Evolutionary conservation across 2,797 vertebrate species (phyloP).

Genomic region (Microchirus variegatus): DNA sequence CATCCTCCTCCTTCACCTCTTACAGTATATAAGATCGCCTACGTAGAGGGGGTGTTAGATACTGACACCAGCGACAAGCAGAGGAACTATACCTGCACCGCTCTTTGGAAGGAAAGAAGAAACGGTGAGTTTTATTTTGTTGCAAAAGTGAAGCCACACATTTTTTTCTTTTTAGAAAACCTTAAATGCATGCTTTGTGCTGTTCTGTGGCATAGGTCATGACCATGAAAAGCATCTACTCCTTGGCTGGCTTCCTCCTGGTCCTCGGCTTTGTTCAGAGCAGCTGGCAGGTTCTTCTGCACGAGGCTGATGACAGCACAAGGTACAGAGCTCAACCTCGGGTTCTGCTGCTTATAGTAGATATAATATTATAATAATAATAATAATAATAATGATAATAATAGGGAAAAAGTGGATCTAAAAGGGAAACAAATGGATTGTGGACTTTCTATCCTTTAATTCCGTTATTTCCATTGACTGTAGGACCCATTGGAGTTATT

Average conservation of each 20-base stretch:
- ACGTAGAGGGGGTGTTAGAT: constrained; percentile 32
- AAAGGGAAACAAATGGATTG: too few relatives aligned
- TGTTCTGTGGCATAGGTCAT: constrained; percentile 34
- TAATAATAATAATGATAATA: neutral
- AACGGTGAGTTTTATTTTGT: constrained; percentile 52
- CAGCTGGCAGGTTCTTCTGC: constrained; percentile 89
- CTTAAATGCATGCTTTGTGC: neutral
- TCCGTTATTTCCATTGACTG: too few relatives aligned
- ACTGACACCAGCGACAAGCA: constrained; percentile 45
- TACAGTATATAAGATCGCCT: constrained; percentile 66
- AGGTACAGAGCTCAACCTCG: constrained; percentile 78
- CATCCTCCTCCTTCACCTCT: constrained; percentile 28
- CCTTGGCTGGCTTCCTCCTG: constrained; percentile 85
- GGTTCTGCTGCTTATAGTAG: neutral
- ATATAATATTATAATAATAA: neutral
- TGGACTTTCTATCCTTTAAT: too few relatives aligned
- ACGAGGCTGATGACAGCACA: constrained; percentile 82
- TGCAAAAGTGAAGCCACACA: neutral
- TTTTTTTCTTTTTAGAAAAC: neutral
- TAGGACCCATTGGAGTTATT: too few relatives aligned
- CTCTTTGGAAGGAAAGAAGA: constrained; percentile 28
- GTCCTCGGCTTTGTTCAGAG: constrained; percentile 86
- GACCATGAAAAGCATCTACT: constrained; percentile 87
- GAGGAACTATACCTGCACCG: constrained; percentile 41
- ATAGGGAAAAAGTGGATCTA: too few relatives aligned